phyloP scores from a whole-genome alignment of 2,797 vertebrate genomes.

The Vireo griseus region DNA sequence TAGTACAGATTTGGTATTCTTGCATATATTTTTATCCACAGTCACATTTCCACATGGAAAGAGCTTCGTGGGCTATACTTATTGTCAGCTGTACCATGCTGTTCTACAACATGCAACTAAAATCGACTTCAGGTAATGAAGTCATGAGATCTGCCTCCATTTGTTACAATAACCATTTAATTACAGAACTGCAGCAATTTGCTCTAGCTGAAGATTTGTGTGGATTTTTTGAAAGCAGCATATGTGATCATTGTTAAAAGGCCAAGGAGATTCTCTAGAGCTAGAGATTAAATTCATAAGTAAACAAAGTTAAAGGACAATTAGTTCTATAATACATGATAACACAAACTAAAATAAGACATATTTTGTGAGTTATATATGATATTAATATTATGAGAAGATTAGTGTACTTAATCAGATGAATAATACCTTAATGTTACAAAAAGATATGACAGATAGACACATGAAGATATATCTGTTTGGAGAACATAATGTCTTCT shows the following conservation, averaged over 20 bases:
- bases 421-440: not conserved
- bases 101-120: not conserved
- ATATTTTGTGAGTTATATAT: not conserved
- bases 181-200: not conserved
- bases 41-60: not conserved
- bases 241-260: not conserved
- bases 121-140: not conserved
- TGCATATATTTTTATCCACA: not conserved
- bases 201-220: not conserved
- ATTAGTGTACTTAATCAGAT: not conserved
- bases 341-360: not conserved
- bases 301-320: not conserved
- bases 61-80: not conserved
- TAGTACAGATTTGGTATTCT: not conserved
- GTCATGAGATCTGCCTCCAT: not conserved
- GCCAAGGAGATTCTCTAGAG: not conserved
- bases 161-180: not conserved
- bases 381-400: rapidly evolving
- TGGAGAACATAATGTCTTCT: not conserved
- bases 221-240: not conserved
- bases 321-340: not conserved
- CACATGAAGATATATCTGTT: not conserved
- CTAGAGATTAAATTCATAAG: not conserved
- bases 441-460: not conserved
- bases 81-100: not conserved